Conservation (phyloP, 2,888 invertebrate species). For the Caenorhabditis sp. region DNA sequence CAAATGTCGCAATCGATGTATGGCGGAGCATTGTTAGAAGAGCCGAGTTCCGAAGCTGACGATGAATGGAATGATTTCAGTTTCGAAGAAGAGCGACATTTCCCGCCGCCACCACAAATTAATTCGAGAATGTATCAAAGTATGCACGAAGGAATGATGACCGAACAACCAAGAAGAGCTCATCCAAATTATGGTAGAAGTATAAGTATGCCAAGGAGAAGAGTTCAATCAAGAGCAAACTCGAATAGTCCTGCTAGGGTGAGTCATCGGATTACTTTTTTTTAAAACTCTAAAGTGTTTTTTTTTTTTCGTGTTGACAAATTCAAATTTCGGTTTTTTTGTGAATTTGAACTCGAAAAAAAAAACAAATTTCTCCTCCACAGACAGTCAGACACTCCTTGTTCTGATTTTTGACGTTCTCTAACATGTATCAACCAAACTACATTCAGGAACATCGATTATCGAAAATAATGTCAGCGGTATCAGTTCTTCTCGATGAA, state of each 20-base stretch:
- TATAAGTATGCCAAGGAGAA: conserved; percentile 41
- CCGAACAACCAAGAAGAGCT: neutral
- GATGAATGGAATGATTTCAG: conserved; percentile 44
- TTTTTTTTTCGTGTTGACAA: too few relatives aligned
- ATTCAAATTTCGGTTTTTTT: neutral
- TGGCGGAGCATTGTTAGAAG: conserved; percentile 19
- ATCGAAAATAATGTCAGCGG: conserved; percentile 59
- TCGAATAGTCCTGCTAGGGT: conserved; percentile 57
- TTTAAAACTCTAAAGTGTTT: neutral
- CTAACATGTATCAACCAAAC: neutral
- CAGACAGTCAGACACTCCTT: too few relatives aligned
- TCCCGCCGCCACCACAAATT: conserved; percentile 30
- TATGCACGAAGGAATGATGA: conserved; percentile 40
- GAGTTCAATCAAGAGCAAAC: conserved; percentile 31
- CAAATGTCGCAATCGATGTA: conserved; percentile 40
- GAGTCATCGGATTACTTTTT: too few relatives aligned
- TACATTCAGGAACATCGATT: conserved; percentile 54
- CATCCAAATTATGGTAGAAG: conserved; percentile 27
- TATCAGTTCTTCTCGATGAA: conserved; percentile 60
- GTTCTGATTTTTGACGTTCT: too few relatives aligned
- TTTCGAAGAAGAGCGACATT: conserved; percentile 42
- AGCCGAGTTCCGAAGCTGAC: conserved; percentile 30
- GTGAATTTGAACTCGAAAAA: too few relatives aligned
- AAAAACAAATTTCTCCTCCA: too few relatives aligned
- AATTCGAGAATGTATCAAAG: conserved; percentile 41